Evolutionary conservation across 2,797 vertebrate genomes (phyloP), one percentile per base, ranked within the genome.

Genomic region (Martes flavigula): DNA sequence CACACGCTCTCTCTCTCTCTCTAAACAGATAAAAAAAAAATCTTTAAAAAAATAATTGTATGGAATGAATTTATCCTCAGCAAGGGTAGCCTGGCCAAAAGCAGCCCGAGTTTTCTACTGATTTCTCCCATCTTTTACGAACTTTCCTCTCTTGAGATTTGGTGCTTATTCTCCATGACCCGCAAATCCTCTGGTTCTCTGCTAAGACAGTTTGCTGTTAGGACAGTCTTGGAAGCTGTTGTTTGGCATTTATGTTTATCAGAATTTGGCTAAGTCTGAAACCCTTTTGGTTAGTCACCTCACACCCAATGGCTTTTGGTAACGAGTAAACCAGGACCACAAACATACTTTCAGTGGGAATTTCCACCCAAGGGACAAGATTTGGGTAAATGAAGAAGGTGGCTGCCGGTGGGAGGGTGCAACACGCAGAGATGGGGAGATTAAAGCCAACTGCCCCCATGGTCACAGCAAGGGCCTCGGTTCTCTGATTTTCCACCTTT

Each of bases 321-420:
- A 0, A 48, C 87, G 91, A 66, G 66, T 78, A 62, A 92, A 27
- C 25, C n/a, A 77, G 32, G 15, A 85, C 83, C 75, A 20, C 30
- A n/a, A 3, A 32, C 23, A 72, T 85, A 51, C 43, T 66, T 46
- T 60, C 77, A 25, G 85, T 79, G 90, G 90, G 87, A 85, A 70
- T 84, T 93, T 93, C 77, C 66, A 83, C 85, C 92, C 38, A 46
- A 9, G 43, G 46, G 62, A 72, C 7, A 17, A 66, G 87, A 84
- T 87, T 62, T 94, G 79, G 75, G 96, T 51, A 85, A 60, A 60
- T n/a, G 27, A 96, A 81, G 77, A 70, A 68, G 87, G 77, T 27
- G 56, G 56, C 64, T 10, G 54, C 2, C 0, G 5, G 81, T 66
- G 58, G 81, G 43, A 51, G 12, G 66, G 38, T 3, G 8, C 12